Evolutionary conservation across 2,888 invertebrate species (phyloP).

Genomic region (Gastrophysa polygoni): DNA sequence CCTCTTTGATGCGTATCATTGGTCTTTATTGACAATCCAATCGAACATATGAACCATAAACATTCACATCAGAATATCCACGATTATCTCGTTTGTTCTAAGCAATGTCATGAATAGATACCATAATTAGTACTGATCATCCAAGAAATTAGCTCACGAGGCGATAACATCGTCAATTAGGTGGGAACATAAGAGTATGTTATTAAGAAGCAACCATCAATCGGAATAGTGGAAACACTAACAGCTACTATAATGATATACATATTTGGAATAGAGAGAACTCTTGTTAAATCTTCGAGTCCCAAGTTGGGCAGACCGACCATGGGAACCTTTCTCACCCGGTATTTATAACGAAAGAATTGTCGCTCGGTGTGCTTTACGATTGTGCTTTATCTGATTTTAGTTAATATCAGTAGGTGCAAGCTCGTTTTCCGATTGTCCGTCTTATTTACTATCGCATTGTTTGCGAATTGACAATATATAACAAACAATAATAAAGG

Average conservation of each 20-base stretch:
- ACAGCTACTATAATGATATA: conserved; percentile 20
- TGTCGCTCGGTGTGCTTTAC: conserved; percentile 40
- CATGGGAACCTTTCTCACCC: conserved; percentile 39
- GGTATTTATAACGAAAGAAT: conserved; percentile 39
- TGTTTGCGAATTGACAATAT: conserved; percentile 19
- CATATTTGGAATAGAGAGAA: conserved; percentile 39
- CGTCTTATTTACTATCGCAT: conserved; percentile 27
- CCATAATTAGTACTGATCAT: background rate
- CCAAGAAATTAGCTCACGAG: background rate
- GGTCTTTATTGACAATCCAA: too few relatives aligned
- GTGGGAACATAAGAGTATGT: background rate
- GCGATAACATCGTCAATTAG: background rate
- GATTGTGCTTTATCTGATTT: conserved; percentile 39
- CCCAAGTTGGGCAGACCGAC: conserved; percentile 36
- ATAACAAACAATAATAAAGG: background rate
- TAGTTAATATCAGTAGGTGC: conserved; percentile 35
- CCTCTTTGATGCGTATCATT: too few relatives aligned
- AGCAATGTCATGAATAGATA: too few relatives aligned
- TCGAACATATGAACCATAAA: too few relatives aligned
- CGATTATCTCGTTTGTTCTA: background rate
- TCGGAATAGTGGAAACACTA: conserved; percentile 11
- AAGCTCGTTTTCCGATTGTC: conserved; percentile 28
- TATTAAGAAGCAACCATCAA: conserved; percentile 6
- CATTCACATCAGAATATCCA: background rate
- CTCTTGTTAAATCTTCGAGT: conserved; percentile 33